Base-by-base conservation (phyloP, 2,797 vertebrate genomes). In the Propithecus perrieri region DNA sequence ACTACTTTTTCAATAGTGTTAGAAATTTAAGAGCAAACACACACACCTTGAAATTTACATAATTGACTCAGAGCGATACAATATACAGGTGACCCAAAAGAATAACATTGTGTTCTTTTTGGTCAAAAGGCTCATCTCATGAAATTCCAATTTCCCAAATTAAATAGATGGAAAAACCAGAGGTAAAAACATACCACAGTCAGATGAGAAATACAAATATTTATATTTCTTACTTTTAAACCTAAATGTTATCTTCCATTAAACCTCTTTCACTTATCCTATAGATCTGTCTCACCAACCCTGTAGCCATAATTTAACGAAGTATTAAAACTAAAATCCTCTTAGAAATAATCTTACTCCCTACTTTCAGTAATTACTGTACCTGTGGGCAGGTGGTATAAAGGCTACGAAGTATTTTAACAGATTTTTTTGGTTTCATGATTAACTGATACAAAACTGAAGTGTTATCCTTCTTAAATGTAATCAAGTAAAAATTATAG, bases 401-500 rank as follows among this genome's bases (percentile, higher is more conserved):
- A 97, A 97, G 97, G 85, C 85, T 95, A 87, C 18, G 18, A 96
- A 89, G 53, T 96, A 97, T 96, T 96, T 97, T 95, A 96, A 96
- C 74, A 95, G n/a, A 76, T 97, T 91, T 93, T 93, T 98, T 97
- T 98, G 48, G 96, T 98, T 97, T 98, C 97, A 41, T 98, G 98
- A 99, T 99, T 98, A 98, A 98, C 96, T 98, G 98, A 98, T 98
- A 98, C 85, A 98, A 98, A 98, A 98, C 97, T 98, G 72, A 97
- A 98, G 92, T 94, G 75, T 95, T 97, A 96, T 33, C 72, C 61
- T 96, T 97, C 93, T 97, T 95, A 98, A 97, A 97, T 90, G 98
- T 98, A 99, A 99, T 99, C 98, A 99, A 98, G 98, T 97, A 97
- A 98, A 98, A 97, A 99, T 98, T 99, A 98, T 83, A 96, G 95